phyloP scores from a whole-genome alignment of 2,113 vertebrate species.

The Phocoena phocoena region DNA sequence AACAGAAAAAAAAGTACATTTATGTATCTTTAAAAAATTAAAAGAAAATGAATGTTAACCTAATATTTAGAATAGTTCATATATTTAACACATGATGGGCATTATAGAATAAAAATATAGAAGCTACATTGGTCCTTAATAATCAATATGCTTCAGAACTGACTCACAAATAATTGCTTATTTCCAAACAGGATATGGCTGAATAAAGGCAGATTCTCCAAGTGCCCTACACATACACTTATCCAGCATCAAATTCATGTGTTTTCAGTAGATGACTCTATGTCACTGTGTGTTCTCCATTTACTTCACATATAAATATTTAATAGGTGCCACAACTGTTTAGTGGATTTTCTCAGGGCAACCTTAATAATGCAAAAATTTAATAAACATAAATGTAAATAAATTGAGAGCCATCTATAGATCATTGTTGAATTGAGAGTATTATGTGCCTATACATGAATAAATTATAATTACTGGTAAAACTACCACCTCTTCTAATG shows the following conservation, averaged over 20 bases:
- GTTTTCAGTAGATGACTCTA: background rate
- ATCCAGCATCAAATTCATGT: background rate
- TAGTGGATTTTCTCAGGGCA: background rate
- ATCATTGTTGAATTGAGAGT: background rate
- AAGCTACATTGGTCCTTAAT: background rate
- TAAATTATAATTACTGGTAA: slow-evolving; percentile 27
- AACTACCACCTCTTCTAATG: background rate
- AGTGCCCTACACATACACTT: background rate
- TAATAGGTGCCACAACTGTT: background rate
- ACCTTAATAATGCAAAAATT: background rate
- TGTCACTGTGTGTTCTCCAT: background rate
- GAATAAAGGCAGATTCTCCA: background rate
- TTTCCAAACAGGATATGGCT: background rate
- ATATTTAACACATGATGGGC: background rate
- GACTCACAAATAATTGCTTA: background rate
- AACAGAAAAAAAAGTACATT: background rate
- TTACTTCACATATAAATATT: background rate
- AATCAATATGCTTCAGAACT: background rate
- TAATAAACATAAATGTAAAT: slow-evolving; percentile 30
- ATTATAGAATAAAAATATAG: background rate
- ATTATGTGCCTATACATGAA: background rate
- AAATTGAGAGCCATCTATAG: background rate
- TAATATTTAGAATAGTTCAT: background rate
- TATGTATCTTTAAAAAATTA: background rate
- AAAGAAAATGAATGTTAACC: background rate